phyloP scores from a whole-genome alignment of 2,797 vertebrate genomes.

The Cyclopterus lumpus region DNA sequence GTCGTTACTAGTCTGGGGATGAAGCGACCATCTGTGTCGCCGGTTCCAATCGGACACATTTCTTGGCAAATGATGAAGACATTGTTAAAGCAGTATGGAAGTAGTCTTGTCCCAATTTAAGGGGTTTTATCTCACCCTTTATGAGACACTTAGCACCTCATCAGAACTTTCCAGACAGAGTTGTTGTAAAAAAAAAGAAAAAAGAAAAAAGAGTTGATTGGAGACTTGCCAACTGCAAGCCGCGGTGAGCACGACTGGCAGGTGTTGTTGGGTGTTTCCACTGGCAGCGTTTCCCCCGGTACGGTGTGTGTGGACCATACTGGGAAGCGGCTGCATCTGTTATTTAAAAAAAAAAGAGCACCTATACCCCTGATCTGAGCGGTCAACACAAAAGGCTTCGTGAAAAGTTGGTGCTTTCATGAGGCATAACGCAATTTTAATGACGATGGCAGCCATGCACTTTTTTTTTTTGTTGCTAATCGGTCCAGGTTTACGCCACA shows the following conservation, averaged over 20 bases:
- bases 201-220: slow-evolving; percentile 57
- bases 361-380: slow-evolving; percentile 10
- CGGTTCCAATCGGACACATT: no score
- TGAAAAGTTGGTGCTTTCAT: slow-evolving; percentile 38
- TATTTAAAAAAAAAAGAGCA: slow-evolving; percentile 44
- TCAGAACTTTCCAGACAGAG: slow-evolving; percentile 81
- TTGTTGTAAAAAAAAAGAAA: slow-evolving; percentile 66
- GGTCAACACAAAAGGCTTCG: slow-evolving; percentile 38
- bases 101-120: slow-evolving; percentile 73
- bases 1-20: no score
- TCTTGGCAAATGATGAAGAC: slow-evolving; percentile 66
- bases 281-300: slow-evolving; percentile 58
- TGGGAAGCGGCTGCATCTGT: slow-evolving; percentile 44
- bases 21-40: no score
- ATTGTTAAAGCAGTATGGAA: slow-evolving; percentile 52
- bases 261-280: slow-evolving; percentile 69
- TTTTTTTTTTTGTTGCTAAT: slow-evolving; percentile 39
- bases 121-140: slow-evolving; percentile 79
- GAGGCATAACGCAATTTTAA: slow-evolving; percentile 23
- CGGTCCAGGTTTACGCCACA: slow-evolving; percentile 6
- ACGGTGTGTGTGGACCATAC: slow-evolving; percentile 19
- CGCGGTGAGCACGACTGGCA: slow-evolving; percentile 58
- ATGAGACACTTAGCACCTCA: slow-evolving; percentile 85
- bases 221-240: slow-evolving; percentile 73
- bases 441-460: slow-evolving; percentile 29